Conservation (phyloP, 2,797 vertebrate species). For the Lithobates sylvaticus region DNA sequence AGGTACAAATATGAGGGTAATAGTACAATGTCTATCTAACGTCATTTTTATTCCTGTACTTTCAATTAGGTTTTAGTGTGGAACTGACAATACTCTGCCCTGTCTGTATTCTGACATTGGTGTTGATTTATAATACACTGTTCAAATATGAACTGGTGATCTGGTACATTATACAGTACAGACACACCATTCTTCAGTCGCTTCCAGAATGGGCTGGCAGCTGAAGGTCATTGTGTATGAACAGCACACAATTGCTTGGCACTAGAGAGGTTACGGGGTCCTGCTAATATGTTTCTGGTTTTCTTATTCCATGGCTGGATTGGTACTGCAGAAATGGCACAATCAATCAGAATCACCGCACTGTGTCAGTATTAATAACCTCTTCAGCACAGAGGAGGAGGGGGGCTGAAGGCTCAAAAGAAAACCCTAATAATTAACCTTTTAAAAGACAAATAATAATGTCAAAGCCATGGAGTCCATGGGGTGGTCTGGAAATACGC, state of each 20-base stretch:
- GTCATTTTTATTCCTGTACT: too few relatives aligned
- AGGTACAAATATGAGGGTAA: too few relatives aligned
- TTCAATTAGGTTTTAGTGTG: too few relatives aligned
- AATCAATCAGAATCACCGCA: slow-evolving; percentile 53
- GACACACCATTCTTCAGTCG: not conserved
- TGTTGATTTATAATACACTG: not conserved
- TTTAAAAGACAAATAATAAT: not conserved
- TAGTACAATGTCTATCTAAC: too few relatives aligned
- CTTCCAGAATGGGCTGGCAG: not conserved
- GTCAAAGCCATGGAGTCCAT: too few relatives aligned
- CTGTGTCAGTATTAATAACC: slow-evolving; percentile 52
- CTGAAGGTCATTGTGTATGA: slow-evolving; percentile 35
- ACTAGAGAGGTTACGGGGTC: slow-evolving; percentile 25
- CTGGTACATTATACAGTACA: not conserved
- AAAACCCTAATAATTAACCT: slow-evolving; percentile 26
- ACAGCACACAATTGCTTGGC: slow-evolving; percentile 2
- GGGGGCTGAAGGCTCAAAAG: not conserved
- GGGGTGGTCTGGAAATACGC: too few relatives aligned
- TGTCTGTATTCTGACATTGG: too few relatives aligned
- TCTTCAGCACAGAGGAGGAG: slow-evolving; percentile 8
- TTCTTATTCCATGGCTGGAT: slow-evolving; percentile 47
- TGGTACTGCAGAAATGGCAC: slow-evolving; percentile 38
- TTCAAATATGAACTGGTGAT: not conserved
- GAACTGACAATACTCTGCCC: too few relatives aligned
- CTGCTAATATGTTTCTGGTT: slow-evolving; percentile 14